Evolutionary conservation across 2,888 invertebrate genomes (phyloP).

Genomic region (Asteroscopus sphinx): DNA sequence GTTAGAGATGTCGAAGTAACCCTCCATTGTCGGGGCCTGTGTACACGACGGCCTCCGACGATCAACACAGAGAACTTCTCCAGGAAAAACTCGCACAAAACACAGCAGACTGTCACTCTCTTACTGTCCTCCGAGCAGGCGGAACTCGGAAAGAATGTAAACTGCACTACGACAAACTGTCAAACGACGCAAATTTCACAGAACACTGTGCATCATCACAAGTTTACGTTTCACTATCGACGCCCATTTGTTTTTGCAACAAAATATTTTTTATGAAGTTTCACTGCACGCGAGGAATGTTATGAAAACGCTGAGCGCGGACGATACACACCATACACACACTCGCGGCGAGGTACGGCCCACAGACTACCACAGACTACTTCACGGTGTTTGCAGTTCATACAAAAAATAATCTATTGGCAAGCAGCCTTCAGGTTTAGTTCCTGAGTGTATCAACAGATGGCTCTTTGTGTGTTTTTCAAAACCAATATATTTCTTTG

Average conservation of each 20-base stretch:
- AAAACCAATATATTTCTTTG: no score
- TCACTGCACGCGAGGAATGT: constrained; percentile 83
- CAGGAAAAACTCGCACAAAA: constrained; percentile 75
- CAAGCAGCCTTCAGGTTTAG: no score
- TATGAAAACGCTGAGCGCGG: constrained; percentile 54
- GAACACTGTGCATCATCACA: constrained; percentile 81
- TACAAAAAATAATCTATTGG: no score
- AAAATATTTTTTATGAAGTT: constrained; percentile 78
- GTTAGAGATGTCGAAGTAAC: constrained; percentile 93
- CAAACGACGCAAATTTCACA: constrained; percentile 65
- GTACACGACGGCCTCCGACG: constrained; percentile 78
- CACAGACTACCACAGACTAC: no score
- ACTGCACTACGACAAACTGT: constrained; percentile 69
- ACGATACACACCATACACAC: constrained; percentile 60
- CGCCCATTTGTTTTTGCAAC: constrained; percentile 84
- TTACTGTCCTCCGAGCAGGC: constrained; percentile 72
- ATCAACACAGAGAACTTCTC: constrained; percentile 70
- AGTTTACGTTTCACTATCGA: constrained; percentile 85
- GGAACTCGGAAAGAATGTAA: constrained; percentile 72
- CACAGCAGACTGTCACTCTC: constrained; percentile 81
- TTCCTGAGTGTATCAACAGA: no score
- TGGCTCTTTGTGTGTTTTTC: no score
- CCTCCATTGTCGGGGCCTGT: constrained; percentile 91
- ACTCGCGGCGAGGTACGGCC: constrained; percentile 75
- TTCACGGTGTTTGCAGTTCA: no score